Evolutionary conservation across 2,797 vertebrate species (phyloP), one percentile per base, ranked within the genome.

Genomic region (Mycteria americana): DNA sequence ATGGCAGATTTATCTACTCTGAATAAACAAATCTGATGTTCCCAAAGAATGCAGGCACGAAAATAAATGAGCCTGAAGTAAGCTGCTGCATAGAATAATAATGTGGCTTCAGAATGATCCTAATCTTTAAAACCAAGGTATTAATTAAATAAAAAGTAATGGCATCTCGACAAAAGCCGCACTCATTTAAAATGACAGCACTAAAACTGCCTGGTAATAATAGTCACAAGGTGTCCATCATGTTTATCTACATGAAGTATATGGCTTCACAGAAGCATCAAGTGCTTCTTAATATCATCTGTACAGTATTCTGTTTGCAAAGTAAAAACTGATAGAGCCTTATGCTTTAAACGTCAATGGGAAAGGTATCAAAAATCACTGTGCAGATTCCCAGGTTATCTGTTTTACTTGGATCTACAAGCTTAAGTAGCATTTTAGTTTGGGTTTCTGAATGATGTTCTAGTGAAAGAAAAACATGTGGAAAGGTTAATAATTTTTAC

Each of bases 71-170:
- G 33, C 88, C 92, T 93, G 73, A 92, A 93, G 56, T 70, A 57
- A 93, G 13, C 18, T 60, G 75, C 35, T 95, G 76, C 85, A 67
- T 7, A 93, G 95, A 95, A 93, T 91, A 93, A 94, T 73, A 94
- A 68, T 72, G 41, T 82, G 54, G 62, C 56, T 97, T 95, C 62
- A 83, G 82, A 88, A 88, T 50, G 37, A 93, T 92, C 27, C 62
- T 63, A 50, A 21, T 97, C 37, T 93, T 91, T 69, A 90, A 93
- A 84, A 65, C 15, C 28, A 50, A 90, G 54, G 18, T 59, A 73
- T 93, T 96, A 96, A 93, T 95, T 97, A 91, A 96, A 93, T 67
- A 90, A 85, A 92, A 96, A 94, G 28, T 51, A 96, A 93, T 89
- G 63, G 23, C 37, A 88, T 86, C 50, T 88, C 68, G 86, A 51